Percentiles rank a stretch among this genome's conserved stretches.
phyloP scores from a whole-genome alignment of 92 coral and sea anemone genomes.

The Nematostella vectensis region DNA sequence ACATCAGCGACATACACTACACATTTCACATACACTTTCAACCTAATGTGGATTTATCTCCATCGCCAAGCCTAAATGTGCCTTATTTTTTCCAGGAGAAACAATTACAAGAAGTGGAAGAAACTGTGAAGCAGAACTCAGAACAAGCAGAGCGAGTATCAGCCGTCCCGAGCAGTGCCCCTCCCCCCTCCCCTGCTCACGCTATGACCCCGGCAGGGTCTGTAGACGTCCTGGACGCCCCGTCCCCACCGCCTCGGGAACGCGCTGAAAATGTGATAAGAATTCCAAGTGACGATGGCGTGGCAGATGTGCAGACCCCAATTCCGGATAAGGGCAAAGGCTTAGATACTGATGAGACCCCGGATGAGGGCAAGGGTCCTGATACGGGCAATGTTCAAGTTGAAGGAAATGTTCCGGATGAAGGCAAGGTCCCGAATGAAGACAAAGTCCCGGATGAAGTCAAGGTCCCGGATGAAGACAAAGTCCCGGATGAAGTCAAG shows the following conservation, averaged over 20 bases:
- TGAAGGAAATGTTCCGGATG: too few relatives aligned
- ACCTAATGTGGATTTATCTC: too few relatives aligned
- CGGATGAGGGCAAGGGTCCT: too few relatives aligned
- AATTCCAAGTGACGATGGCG: not conserved
- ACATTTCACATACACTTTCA: too few relatives aligned
- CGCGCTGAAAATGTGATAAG: not conserved
- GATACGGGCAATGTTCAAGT: too few relatives aligned
- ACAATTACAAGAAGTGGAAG: conserved; percentile 42
- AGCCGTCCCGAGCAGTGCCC: conserved; percentile 61
- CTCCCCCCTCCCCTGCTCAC: conserved; percentile 68
- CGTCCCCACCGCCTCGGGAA: conserved; percentile 24
- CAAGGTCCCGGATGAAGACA: too few relatives aligned
- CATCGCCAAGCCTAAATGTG: too few relatives aligned
- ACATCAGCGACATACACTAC: too few relatives aligned
- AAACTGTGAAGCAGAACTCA: conserved; percentile 14
- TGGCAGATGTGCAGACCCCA: not conserved
- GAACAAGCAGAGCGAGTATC: conserved; percentile 24
- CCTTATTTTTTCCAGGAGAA: conserved; percentile 18
- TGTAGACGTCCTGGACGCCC: conserved; percentile 15
- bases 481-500: too few relatives aligned
- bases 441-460: too few relatives aligned
- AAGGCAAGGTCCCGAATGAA: too few relatives aligned
- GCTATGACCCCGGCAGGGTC: conserved; percentile 51
- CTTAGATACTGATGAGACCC: too few relatives aligned
- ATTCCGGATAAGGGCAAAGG: not conserved